Evolutionary conservation across 2,888 invertebrate genomes (phyloP).

Genomic region (Augiades crinisus): DNA sequence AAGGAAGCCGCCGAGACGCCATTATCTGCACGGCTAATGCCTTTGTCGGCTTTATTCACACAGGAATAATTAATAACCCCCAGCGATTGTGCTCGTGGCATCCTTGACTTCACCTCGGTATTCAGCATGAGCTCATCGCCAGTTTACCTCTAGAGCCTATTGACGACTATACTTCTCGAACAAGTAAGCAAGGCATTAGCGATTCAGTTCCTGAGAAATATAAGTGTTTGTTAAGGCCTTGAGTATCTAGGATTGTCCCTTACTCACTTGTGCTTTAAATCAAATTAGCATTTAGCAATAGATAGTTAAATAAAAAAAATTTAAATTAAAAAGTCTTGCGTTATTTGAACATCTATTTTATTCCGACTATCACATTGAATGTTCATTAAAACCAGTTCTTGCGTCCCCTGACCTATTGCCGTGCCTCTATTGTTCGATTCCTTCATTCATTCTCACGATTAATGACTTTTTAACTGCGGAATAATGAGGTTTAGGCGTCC

Average conservation of each 20-base stretch:
- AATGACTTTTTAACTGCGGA: constrained; percentile 37
- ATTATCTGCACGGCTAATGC: constrained; percentile 64
- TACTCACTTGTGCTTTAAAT: too few species aligned
- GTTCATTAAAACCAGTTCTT: constrained; percentile 8
- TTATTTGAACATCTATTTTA: too few species aligned
- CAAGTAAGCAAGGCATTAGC: too few species aligned
- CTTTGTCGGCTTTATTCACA: constrained; percentile 63
- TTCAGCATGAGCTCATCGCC: background rate
- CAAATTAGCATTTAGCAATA: too few species aligned
- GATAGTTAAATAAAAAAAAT: too few species aligned
- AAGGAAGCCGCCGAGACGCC: constrained; percentile 45
- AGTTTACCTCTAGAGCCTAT: background rate
- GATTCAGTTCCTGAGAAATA: too few species aligned
- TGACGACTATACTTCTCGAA: constrained; percentile 3
- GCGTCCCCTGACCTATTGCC: background rate
- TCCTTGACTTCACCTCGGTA: constrained; percentile 1
- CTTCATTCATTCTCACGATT: constrained; percentile 34
- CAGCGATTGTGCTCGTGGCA: constrained; percentile 49
- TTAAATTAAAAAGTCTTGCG: too few species aligned
- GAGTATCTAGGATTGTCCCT: too few species aligned
- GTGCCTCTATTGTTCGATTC: constrained; percentile 27
- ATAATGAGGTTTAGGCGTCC: constrained; percentile 31
- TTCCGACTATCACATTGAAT: constrained; percentile 5
- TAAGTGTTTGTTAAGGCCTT: too few species aligned
- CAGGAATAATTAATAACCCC: constrained; percentile 63